Evolutionary conservation across 2,113 vertebrate genomes (phyloP).

Genomic region (Triplophysa siluroides): DNA sequence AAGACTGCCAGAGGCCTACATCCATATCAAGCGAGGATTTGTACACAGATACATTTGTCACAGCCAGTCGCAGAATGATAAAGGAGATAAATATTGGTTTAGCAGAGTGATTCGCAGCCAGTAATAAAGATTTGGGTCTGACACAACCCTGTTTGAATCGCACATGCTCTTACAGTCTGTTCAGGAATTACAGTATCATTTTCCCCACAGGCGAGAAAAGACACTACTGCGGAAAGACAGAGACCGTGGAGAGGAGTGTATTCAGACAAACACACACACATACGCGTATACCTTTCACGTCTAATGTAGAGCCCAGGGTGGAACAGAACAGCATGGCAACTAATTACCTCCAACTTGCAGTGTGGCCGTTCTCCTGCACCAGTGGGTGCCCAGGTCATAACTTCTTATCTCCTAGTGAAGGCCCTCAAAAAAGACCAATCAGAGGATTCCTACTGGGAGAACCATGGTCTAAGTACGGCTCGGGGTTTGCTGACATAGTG

Average conservation of each 20-base stretch:
- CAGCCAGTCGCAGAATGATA: neutral
- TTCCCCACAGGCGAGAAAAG: slow-evolving; percentile 40
- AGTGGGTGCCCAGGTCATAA: slow-evolving; percentile 43
- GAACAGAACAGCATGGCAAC: neutral
- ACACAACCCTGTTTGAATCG: neutral
- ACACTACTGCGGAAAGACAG: neutral
- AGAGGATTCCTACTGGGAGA: slow-evolving; percentile 14
- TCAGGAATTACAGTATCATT: slow-evolving; percentile 45
- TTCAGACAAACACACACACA: slow-evolving; percentile 25
- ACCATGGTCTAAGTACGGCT: neutral
- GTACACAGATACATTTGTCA: neutral
- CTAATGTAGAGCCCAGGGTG: slow-evolving; percentile 8
- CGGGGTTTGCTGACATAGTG: neutral
- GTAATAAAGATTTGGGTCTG: slow-evolving; percentile 9
- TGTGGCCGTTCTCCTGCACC: slow-evolving; percentile 17
- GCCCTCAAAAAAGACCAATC: slow-evolving; percentile 6
- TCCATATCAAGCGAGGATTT: neutral
- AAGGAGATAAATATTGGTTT: slow-evolving; percentile 21
- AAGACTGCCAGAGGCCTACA: neutral
- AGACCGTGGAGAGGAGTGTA: slow-evolving; percentile 2
- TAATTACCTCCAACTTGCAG: slow-evolving; percentile 37
- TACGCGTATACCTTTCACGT: slow-evolving; percentile 10
- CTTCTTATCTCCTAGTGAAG: slow-evolving; percentile 4
- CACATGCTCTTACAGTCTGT: neutral
- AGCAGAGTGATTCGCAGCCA: neutral